A percentile compares a stretch with the other conserved stretches of the same genome.
These are phyloP conservation scores for Meganola albula DNA, from an alignment of 2,888 invertebrate species.

Conservation along the genomic window DNA sequence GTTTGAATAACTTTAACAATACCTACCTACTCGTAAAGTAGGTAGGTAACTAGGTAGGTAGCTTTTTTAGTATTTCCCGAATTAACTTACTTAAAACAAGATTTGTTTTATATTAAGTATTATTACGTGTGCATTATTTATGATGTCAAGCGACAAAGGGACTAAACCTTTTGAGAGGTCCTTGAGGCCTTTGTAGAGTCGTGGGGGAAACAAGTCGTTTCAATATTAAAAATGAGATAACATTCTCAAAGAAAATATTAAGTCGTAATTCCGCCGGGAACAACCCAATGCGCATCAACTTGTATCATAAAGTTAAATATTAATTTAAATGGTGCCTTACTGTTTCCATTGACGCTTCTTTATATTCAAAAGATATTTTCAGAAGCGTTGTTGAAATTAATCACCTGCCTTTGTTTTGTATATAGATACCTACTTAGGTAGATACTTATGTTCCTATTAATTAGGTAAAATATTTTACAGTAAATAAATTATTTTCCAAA, in stretches of 20 bases:
- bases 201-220: constrained; percentile 58
- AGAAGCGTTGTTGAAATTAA: too few species aligned
- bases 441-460: too few species aligned
- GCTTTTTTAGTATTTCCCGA: constrained; percentile 1
- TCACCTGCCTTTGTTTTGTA: too few species aligned
- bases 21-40: too few species aligned
- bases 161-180: constrained; percentile 47
- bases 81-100: constrained; percentile 29
- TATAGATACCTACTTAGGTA: too few species aligned
- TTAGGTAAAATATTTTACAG: too few species aligned
- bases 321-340: constrained; percentile 51
- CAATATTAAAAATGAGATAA: constrained; percentile 73
- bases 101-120: neutral
- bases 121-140: constrained; percentile 27
- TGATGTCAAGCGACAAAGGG: constrained; percentile 23
- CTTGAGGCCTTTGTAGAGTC: constrained; percentile 62
- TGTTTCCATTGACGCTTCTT: constrained; percentile 43
- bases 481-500: too few species aligned
- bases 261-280: constrained; percentile 66
- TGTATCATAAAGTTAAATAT: constrained; percentile 71
- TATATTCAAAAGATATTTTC: too few species aligned
- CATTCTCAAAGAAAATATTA: constrained; percentile 75
- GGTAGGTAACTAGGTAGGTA: too few species aligned
- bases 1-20: too few species aligned
- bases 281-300: constrained; percentile 67